These are phyloP conservation scores for Chlorodrepanis virens DNA, from an alignment of 2,113 vertebrate species.

Conservation along the genomic window DNA sequence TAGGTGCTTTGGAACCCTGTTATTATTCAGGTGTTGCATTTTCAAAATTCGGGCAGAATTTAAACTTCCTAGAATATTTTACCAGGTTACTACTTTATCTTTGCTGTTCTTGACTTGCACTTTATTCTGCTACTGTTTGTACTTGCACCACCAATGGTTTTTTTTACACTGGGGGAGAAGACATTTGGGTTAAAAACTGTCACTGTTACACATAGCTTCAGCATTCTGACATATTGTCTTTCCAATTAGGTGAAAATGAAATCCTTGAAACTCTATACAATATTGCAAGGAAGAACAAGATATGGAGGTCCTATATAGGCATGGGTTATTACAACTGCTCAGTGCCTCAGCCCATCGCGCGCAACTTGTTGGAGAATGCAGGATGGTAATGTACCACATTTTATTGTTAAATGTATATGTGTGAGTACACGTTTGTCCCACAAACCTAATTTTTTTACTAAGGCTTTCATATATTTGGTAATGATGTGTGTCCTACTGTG, in stretches of 20 bases:
- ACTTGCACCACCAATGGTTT: background rate
- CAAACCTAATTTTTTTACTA: background rate
- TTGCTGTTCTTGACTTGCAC: background rate
- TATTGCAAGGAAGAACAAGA: slow-evolving; percentile 90
- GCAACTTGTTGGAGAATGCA: slow-evolving; percentile 94
- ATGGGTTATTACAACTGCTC: slow-evolving; percentile 99
- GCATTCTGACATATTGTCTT: slow-evolving; percentile 30
- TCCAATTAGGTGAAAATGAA: slow-evolving; percentile 91
- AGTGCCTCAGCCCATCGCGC: slow-evolving; percentile 86
- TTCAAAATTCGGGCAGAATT: background rate
- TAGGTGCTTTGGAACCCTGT: background rate
- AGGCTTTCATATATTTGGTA: background rate
- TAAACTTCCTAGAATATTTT: background rate
- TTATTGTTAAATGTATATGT: background rate
- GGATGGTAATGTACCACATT: slow-evolving; percentile 87
- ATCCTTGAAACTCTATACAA: slow-evolving; percentile 84
- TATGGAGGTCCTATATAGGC: slow-evolving; percentile 96
- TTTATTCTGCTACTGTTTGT: background rate
- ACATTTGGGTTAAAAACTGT: background rate
- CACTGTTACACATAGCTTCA: background rate
- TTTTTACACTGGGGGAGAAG: background rate
- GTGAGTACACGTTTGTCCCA: background rate
- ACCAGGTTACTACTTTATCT: background rate
- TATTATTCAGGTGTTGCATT: background rate
- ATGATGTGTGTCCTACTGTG: background rate